These are phyloP conservation scores for Abramis brama DNA, from an alignment of 2,113 vertebrate genomes.

Conservation along the genomic window DNA sequence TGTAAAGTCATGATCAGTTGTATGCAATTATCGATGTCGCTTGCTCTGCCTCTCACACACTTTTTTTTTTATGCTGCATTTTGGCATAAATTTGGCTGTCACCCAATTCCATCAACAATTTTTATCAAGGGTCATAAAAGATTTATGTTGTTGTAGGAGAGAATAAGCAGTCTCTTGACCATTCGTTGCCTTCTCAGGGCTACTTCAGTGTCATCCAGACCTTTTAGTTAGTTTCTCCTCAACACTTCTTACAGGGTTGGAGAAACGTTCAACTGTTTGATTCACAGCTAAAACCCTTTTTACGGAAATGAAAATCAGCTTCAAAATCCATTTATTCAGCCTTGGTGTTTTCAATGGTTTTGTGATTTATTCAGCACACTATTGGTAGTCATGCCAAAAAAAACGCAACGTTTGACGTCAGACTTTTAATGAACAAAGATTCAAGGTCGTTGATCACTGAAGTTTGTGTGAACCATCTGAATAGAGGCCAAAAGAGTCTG, in stretches of 20 bases:
- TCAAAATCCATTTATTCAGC: neutral
- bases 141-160: neutral
- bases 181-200: neutral
- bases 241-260: neutral
- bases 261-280: neutral
- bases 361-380: constrained; percentile 3
- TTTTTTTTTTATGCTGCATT: neutral
- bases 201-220: neutral
- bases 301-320: neutral
- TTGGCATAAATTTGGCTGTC: neutral
- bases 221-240: neutral
- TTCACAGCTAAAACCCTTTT: neutral
- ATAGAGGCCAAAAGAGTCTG: neutral
- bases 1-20: neutral
- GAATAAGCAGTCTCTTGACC: neutral
- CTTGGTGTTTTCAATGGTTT: neutral
- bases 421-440: neutral
- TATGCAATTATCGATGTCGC: neutral
- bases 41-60: neutral
- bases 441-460: neutral
- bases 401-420: neutral
- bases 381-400: neutral
- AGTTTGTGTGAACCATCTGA: neutral
- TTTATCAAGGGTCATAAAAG: neutral
- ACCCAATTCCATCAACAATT: neutral